Evolutionary conservation across 2,888 invertebrate genomes (phyloP), one percentile per base, ranked within the genome.

Genomic region (Cyclophora albipunctata): DNA sequence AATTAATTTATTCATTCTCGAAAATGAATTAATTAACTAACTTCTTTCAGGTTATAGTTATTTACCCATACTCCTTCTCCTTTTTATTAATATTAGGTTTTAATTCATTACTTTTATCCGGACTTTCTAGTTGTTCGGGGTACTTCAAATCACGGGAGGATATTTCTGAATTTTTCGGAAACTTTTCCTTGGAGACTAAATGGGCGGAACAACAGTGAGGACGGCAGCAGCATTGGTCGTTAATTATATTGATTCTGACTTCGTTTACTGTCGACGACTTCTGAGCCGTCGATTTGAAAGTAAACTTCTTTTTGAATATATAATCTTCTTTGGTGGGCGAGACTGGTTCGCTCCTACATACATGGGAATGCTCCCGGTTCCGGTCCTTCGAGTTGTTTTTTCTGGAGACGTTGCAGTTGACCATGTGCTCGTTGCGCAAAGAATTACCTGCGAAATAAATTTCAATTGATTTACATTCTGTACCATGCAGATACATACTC

Each of bases 401-500:
- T 4, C n/a, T 34, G 35, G 7, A 33, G 6, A 7, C 45, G 45
- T 4, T 42, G 34, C 42, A 47, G 7, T 4, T 34, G 20, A 7
- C 20, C 3, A 3, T 3, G 3, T 42, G 48, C 43, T 54, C 54
- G 42, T 51, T 51, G 40, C 47, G 59, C 7, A 53, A 42, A 7
- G 67, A 64, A 55, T 63, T 62, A 48, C 66, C 67, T 67, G 64
- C 6, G 54, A 37, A 37, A 37, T 37, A 37, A 5, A 5, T 37
- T 37, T 37, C 5, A 37, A 37, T 37, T 20, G 20, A 37, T 37
- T 37, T 37, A 5, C 4, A 2, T 37, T 37, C 37, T 37, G 37
- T 37, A 37, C 5, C 5, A 20, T 20, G 20, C 20, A 20, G 20
- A 20, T 20, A 20, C 20, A 20, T 2, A 20, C 20, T 20, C 20